A percentile compares a stretch with the other conserved stretches of the same genome.
Evolutionary conservation across 1,140 invertebrate species (phyloP).

Genomic region (Hormaphis cornu): DNA sequence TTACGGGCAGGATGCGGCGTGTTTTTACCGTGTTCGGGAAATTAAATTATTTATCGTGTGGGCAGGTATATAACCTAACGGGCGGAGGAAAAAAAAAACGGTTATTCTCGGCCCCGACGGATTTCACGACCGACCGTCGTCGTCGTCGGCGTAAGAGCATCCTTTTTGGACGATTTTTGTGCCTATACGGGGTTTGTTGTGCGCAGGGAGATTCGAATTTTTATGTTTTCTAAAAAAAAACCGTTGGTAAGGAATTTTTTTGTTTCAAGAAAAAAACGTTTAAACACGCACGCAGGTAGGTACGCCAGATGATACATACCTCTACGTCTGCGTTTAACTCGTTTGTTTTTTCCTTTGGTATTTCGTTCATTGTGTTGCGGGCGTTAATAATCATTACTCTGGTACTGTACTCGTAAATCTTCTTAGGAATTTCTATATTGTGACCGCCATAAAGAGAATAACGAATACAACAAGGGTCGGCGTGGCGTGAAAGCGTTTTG

Average conservation of each 20-base stretch:
- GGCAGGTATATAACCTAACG: neutral
- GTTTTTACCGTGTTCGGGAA: neutral
- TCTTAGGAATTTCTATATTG: conserved; percentile 13
- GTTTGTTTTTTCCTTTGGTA: conserved; percentile 4
- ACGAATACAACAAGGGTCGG: neutral
- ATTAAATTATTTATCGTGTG: neutral
- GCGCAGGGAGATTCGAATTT: too few species aligned
- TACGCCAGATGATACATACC: too few species aligned
- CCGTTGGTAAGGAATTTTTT: too few species aligned
- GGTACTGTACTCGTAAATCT: conserved; percentile 19
- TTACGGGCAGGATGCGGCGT: neutral
- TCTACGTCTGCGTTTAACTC: neutral
- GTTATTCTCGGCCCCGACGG: too few species aligned
- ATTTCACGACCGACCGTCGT: too few species aligned
- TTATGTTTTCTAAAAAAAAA: too few species aligned
- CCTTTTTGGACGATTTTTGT: too few species aligned
- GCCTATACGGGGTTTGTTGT: too few species aligned
- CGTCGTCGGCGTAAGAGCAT: too few species aligned
- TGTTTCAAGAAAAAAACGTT: too few species aligned
- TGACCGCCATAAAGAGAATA: neutral
- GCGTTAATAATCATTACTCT: neutral
- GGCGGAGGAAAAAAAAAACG: conserved; percentile 3
- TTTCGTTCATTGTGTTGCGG: neutral
- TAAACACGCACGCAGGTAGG: too few species aligned
- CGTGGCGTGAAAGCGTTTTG: neutral